A percentile compares a stretch with the other conserved stretches of the same genome.
phyloP scores from a whole-genome alignment of 2,797 vertebrate species.

The Cottoperca gobio region DNA sequence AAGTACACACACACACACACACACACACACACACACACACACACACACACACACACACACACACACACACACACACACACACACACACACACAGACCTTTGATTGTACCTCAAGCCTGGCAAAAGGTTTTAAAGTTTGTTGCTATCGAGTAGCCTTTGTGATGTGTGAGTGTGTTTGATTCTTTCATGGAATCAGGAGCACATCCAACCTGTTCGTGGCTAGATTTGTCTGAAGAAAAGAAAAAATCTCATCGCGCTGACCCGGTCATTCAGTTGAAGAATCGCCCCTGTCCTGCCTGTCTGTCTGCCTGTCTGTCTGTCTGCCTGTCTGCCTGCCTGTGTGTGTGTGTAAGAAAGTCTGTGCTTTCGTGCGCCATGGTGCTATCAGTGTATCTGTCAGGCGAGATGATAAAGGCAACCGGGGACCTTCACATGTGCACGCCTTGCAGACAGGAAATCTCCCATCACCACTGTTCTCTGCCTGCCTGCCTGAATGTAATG shows the following conservation, averaged over 20 bases:
- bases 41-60: slow-evolving; percentile 7
- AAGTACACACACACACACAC: slow-evolving; percentile 35
- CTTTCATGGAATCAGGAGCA: slow-evolving; percentile 20
- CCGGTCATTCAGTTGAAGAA: slow-evolving; percentile 7
- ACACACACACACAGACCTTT: slow-evolving; percentile 25
- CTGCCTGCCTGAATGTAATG: slow-evolving; percentile 51
- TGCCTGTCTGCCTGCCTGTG: too few relatives aligned
- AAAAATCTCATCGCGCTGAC: slow-evolving; percentile 11
- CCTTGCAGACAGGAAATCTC: slow-evolving; percentile 70
- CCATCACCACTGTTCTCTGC: slow-evolving; percentile 58
- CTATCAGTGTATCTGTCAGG: slow-evolving; percentile 66
- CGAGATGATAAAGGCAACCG: slow-evolving; percentile 60
- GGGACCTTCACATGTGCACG: slow-evolving; percentile 60
- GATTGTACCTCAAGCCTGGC: slow-evolving; percentile 34
- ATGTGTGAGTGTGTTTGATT: neutral
- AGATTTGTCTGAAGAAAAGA: neutral
- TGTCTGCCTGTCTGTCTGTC: too few relatives aligned
- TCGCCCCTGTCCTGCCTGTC: too few relatives aligned
- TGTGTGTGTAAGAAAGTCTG: neutral
- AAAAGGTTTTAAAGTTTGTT: slow-evolving; percentile 38
- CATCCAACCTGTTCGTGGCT: slow-evolving; percentile 3
- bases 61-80: too few relatives aligned
- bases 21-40: slow-evolving; percentile 12
- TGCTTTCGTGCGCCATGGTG: slow-evolving; percentile 21
- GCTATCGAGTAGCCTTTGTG: slow-evolving; percentile 24